phyloP scores from a whole-genome alignment of 2,888 invertebrate species.

The Scaptomyza reducta region DNA sequence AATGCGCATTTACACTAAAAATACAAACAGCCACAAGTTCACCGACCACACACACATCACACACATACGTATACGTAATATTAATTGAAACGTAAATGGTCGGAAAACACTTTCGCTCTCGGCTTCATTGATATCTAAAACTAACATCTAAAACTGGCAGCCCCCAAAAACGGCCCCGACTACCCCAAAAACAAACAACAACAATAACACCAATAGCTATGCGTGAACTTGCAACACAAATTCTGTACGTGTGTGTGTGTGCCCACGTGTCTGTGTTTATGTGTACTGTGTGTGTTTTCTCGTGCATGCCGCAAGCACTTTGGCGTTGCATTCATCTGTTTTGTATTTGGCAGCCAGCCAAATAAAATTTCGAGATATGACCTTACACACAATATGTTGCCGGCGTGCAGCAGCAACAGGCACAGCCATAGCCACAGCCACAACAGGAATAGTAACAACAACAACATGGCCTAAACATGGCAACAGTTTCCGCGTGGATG shows the following conservation, averaged over 20 bases:
- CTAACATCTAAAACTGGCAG: slow-evolving; percentile 75
- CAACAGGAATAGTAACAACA: slow-evolving; percentile 17
- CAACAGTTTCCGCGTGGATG: slow-evolving; percentile 74
- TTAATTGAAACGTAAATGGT: slow-evolving; percentile 69
- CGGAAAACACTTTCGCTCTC: slow-evolving; percentile 74
- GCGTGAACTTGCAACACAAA: slow-evolving; percentile 57
- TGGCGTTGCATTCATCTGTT: slow-evolving; percentile 68
- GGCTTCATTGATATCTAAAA: slow-evolving; percentile 73
- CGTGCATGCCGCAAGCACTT: slow-evolving; percentile 58
- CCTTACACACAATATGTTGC: slow-evolving; percentile 65
- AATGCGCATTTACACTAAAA: slow-evolving; percentile 45
- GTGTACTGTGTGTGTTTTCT: slow-evolving; percentile 12
- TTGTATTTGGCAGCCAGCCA: slow-evolving; percentile 75
- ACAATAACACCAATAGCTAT: slow-evolving; percentile 43
- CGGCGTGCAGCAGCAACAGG: slow-evolving; percentile 45
- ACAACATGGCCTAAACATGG: slow-evolving; percentile 62
- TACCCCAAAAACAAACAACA: slow-evolving; percentile 22
- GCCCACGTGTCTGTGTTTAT: slow-evolving; percentile 26
- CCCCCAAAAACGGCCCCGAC: slow-evolving; percentile 53
- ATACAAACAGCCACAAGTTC: slow-evolving; percentile 59
- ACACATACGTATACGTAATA: slow-evolving; percentile 65
- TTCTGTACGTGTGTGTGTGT: slow-evolving; percentile 27
- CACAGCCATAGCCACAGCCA: slow-evolving; percentile 2
- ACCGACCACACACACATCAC: slow-evolving; percentile 49
- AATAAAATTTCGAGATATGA: slow-evolving; percentile 77